Conservation (phyloP, 64 coral and sea anemone species). For the Dendrophyllia cribrosa region DNA sequence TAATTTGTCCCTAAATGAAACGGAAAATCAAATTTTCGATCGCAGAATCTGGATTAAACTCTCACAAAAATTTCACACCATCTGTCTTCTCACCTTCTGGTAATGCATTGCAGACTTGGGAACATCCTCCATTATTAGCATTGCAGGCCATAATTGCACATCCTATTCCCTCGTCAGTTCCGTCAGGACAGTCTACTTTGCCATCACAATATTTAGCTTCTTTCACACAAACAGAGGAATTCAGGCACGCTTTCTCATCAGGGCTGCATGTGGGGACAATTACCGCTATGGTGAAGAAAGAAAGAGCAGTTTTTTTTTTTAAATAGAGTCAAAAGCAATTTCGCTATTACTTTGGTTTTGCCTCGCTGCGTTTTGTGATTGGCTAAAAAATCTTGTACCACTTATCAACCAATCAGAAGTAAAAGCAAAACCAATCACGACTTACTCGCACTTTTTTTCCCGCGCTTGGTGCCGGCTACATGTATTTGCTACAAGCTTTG, state of each 20-base stretch:
- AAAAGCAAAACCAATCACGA: too few relatives aligned
- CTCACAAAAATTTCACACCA: neutral
- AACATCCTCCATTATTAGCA: conserved; percentile 87
- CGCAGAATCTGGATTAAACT: too few relatives aligned
- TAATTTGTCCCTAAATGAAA: too few relatives aligned
- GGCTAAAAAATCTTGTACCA: too few relatives aligned
- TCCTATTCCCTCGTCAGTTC: conserved; percentile 75
- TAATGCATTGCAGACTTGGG: conserved; percentile 68
- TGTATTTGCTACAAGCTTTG: too few relatives aligned
- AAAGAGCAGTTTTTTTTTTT: neutral
- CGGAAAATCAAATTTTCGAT: too few relatives aligned
- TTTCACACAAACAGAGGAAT: conserved; percentile 64
- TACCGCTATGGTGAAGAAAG: neutral
- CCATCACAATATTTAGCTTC: conserved; percentile 75
- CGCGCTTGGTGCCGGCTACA: too few relatives aligned
- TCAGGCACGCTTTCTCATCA: conserved; percentile 63
- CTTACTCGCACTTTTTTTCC: too few relatives aligned
- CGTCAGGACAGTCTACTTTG: conserved; percentile 71
- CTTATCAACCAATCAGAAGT: too few relatives aligned
- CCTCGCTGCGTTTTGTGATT: too few relatives aligned
- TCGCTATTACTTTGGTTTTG: too few relatives aligned
- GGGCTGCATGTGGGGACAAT: neutral
- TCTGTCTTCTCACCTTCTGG: conserved; percentile 60
- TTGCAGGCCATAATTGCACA: conserved; percentile 69
- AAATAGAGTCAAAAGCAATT: neutral